These are phyloP conservation scores for Tetragonula clypearis DNA, from an alignment of 1,140 invertebrate species.

Conservation along the genomic window DNA sequence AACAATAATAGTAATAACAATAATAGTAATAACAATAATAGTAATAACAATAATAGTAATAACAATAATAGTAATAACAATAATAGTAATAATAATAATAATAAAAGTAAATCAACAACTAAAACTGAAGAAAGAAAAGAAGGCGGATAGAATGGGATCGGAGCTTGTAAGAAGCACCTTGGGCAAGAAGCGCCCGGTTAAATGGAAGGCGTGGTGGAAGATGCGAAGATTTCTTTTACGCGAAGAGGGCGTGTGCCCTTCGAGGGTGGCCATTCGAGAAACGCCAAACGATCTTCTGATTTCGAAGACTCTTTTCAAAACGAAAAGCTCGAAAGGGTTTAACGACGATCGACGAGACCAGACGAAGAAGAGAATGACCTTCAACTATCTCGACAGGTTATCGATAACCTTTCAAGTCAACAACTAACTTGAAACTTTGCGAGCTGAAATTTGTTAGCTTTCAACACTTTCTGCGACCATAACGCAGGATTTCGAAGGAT, in stretches of 20 bases:
- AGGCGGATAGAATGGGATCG: background rate
- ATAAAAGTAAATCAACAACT: background rate
- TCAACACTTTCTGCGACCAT: no score
- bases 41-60: no score
- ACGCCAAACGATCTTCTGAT: background rate
- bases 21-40: no score
- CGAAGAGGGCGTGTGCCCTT: slow-evolving; percentile 34
- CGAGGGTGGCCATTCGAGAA: slow-evolving; percentile 30
- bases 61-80: no score
- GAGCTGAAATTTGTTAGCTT: no score
- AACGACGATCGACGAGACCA: slow-evolving; percentile 28
- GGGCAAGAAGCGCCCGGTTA: slow-evolving; percentile 29
- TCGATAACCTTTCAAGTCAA: no score
- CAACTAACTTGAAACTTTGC: no score
- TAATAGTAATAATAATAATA: background rate
- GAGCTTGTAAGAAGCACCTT: slow-evolving; percentile 34
- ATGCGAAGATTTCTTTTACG: slow-evolving; percentile 42
- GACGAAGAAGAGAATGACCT: no score
- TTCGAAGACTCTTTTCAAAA: background rate
- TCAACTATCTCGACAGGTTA: no score
- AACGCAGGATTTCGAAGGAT: no score
- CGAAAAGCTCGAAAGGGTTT: background rate
- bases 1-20: no score
- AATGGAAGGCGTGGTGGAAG: slow-evolving; percentile 48
- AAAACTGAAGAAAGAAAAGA: background rate